Conservation (phyloP, 2,888 invertebrate species). For the Tetanocera ferruginea region DNA sequence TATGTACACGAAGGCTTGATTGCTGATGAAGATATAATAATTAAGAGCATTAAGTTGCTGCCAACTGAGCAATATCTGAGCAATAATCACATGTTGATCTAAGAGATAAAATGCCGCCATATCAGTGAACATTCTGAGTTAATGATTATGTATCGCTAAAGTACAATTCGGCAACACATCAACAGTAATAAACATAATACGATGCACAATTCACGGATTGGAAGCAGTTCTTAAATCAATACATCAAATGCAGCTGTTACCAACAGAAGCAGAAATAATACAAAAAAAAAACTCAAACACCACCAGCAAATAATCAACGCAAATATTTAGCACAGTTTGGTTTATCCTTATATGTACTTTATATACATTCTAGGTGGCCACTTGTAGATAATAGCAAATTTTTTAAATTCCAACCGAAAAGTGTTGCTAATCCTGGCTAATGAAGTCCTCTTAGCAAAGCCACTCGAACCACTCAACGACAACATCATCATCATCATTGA, state of each 20-base stretch:
- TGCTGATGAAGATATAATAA: slow-evolving; percentile 8
- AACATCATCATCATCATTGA: neutral
- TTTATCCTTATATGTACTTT: too few species aligned
- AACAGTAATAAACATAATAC: too few species aligned
- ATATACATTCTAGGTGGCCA: slow-evolving; percentile 6
- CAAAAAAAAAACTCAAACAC: too few species aligned
- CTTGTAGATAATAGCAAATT: neutral
- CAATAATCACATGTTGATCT: neutral
- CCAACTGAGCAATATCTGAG: neutral
- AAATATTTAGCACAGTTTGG: too few species aligned
- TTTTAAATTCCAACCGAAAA: slow-evolving; percentile 1
- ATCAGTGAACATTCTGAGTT: neutral
- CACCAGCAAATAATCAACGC: too few species aligned
- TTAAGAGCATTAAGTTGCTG: neutral
- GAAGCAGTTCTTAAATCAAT: too few species aligned
- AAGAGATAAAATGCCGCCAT: neutral
- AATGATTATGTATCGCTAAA: too few species aligned
- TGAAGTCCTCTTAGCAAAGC: slow-evolving; percentile 22
- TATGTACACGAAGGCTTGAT: slow-evolving; percentile 24
- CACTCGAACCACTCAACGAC: neutral
- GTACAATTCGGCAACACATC: too few species aligned
- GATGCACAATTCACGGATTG: too few species aligned
- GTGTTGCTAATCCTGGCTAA: slow-evolving; percentile 36
- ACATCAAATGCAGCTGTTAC: too few species aligned
- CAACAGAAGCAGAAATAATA: too few species aligned